These are phyloP conservation scores for Pinna nobilis DNA, from an alignment of 1,140 invertebrate species.

Conservation along the genomic window DNA sequence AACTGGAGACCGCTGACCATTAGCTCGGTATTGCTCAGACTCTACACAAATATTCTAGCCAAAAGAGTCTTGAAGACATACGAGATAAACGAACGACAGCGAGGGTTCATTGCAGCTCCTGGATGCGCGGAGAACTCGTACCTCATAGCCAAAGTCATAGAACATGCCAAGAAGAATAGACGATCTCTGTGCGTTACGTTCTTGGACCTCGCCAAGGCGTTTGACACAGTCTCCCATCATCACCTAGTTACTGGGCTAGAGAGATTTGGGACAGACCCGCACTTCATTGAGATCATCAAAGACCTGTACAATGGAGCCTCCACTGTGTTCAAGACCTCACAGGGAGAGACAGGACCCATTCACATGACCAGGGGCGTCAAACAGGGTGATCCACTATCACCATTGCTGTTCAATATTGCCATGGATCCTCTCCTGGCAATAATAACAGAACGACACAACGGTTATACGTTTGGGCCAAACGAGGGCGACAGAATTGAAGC, in stretches of 20 bases:
- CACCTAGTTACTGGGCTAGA: conserved; percentile 44
- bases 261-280: neutral
- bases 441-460: neutral
- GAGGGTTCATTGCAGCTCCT: conserved; percentile 33
- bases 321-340: conserved; percentile 27
- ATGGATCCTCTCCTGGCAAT: conserved; percentile 64
- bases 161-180: conserved; percentile 29
- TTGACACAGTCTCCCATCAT: conserved; percentile 66
- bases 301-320: conserved; percentile 25
- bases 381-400: conserved; percentile 77
- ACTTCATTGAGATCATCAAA: conserved; percentile 29
- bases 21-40: conserved; percentile 18
- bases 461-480: conserved; percentile 14
- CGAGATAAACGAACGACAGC: conserved; percentile 24
- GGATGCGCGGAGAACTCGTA: conserved; percentile 36
- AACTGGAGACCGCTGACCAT: conserved; percentile 60
- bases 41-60: conserved; percentile 38
- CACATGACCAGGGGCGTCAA: conserved; percentile 70
- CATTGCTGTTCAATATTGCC: conserved; percentile 76
- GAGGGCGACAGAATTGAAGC: conserved; percentile 9
- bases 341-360: conserved; percentile 13
- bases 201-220: conserved; percentile 57
- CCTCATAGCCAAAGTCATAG: conserved; percentile 15
- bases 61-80: neutral
- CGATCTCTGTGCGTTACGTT: conserved; percentile 31